A percentile compares a stretch with the other conserved stretches of the same genome.
Evolutionary conservation across 2,797 vertebrate species (phyloP).

Genomic region (Pogoniulus pusillus): DNA sequence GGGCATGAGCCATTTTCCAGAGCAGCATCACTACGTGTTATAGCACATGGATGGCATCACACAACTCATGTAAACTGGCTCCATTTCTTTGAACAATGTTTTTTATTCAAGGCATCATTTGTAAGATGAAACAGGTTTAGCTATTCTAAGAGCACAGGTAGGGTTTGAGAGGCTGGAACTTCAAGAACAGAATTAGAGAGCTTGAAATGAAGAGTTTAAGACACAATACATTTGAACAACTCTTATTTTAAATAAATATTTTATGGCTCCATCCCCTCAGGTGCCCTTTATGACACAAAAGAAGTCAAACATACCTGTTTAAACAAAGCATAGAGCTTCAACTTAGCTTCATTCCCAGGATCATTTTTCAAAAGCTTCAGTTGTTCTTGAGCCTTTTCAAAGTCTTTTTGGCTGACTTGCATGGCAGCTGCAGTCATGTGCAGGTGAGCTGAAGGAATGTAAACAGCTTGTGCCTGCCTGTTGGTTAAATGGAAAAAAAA

Average conservation of each 20-base stretch:
- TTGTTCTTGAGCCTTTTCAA: constrained; percentile 82
- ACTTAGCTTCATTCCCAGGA: constrained; percentile 88
- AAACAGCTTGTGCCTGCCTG: constrained; percentile 25
- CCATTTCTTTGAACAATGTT: not conserved
- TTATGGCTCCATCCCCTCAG: not conserved
- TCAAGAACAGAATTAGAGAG: not conserved
- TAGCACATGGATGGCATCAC: not conserved
- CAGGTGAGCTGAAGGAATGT: constrained; percentile 62
- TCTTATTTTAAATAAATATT: not conserved
- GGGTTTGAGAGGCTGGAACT: not conserved
- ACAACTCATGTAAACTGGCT: not conserved
- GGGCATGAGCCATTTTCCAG: not conserved
- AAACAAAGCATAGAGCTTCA: constrained; percentile 91
- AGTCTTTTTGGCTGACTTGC: constrained; percentile 82
- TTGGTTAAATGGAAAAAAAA: not conserved
- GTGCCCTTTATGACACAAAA: not conserved
- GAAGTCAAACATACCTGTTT: constrained; percentile 84
- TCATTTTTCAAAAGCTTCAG: constrained; percentile 85
- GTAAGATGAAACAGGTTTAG: not conserved
- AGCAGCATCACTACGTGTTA: not conserved
- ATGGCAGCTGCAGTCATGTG: constrained; percentile 72
- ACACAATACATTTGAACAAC: not conserved
- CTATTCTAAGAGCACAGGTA: not conserved
- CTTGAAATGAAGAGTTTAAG: not conserved
- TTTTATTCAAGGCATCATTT: not conserved